A percentile compares a stretch with the other conserved stretches of the same genome.
These are phyloP conservation scores for Pedetes capensis DNA, from an alignment of 2,113 vertebrate genomes.

Conservation along the genomic window DNA sequence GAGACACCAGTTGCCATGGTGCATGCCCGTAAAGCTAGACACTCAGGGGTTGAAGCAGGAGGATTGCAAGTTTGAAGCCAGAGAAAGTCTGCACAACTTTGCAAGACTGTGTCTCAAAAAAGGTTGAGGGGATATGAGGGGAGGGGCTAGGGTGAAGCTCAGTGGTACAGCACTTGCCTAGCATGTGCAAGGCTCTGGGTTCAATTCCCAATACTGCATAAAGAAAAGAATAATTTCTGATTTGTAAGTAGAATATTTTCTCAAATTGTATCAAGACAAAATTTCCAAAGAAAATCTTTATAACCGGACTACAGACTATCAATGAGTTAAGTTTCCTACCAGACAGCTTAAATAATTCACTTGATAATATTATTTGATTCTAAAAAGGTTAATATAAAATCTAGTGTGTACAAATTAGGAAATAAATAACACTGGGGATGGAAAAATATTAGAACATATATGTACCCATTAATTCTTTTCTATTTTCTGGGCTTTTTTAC, in stretches of 20 bases:
- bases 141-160: too few species aligned
- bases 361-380: slow-evolving; percentile 20
- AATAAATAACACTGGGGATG: background rate
- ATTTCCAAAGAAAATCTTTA: slow-evolving; percentile 41
- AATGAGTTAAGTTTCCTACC: background rate
- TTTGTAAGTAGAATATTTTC: slow-evolving; percentile 16
- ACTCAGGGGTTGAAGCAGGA: too few species aligned
- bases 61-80: too few species aligned
- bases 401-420: background rate
- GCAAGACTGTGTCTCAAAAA: too few species aligned
- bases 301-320: background rate
- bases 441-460: background rate
- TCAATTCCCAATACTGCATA: too few species aligned
- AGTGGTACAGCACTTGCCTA: too few species aligned
- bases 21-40: too few species aligned
- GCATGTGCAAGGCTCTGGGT: too few species aligned
- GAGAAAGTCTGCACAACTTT: too few species aligned
- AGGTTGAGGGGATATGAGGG: too few species aligned
- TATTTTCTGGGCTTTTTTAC: background rate
- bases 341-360: slow-evolving; percentile 9
- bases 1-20: too few species aligned
- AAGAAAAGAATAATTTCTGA: background rate
- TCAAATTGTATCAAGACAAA: slow-evolving; percentile 13
- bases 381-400: background rate
- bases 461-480: background rate